Percentiles rank a stretch among this genome's conserved stretches.
Conservation (phyloP, 2,888 invertebrate genomes). For the Boloria selene region DNA sequence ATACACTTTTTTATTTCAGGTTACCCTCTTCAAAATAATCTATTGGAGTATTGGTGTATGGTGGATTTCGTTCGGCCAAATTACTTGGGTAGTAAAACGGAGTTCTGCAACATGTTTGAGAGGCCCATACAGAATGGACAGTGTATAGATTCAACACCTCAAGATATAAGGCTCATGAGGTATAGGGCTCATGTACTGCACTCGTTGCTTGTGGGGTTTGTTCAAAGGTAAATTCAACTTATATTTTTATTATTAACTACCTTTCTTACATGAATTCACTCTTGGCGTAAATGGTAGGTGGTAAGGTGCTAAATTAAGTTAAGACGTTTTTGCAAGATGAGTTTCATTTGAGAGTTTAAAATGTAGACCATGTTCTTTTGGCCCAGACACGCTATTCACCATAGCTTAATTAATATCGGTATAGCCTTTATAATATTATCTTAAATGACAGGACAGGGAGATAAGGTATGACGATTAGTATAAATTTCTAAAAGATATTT, state of each 20-base stretch:
- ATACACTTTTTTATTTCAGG: conserved; percentile 66
- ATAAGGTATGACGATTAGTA: no score
- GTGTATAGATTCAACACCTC: conserved; percentile 97
- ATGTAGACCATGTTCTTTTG: no score
- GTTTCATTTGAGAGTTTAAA: no score
- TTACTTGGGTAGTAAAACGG: conserved; percentile 97
- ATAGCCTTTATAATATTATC: no score
- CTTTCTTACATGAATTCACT: neutral
- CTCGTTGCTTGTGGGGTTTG: conserved; percentile 96
- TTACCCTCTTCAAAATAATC: conserved; percentile 98
- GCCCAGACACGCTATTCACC: no score
- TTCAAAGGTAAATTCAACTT: conserved; percentile 86
- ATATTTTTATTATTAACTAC: neutral
- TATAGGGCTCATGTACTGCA: conserved; percentile 98
- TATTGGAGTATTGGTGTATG: conserved; percentile 99
- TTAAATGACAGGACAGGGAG: no score
- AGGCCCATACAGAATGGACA: conserved; percentile 99
- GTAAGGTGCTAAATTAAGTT: neutral
- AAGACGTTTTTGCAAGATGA: neutral
- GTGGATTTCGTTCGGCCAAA: conserved; percentile 99
- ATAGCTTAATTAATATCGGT: no score
- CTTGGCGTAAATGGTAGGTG: neutral
- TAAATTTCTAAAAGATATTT: no score
- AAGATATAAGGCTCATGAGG: conserved; percentile 96
- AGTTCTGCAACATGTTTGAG: conserved; percentile 99